Conservation (phyloP, 2,797 vertebrate genomes). For the Sciurus carolinensis region DNA sequence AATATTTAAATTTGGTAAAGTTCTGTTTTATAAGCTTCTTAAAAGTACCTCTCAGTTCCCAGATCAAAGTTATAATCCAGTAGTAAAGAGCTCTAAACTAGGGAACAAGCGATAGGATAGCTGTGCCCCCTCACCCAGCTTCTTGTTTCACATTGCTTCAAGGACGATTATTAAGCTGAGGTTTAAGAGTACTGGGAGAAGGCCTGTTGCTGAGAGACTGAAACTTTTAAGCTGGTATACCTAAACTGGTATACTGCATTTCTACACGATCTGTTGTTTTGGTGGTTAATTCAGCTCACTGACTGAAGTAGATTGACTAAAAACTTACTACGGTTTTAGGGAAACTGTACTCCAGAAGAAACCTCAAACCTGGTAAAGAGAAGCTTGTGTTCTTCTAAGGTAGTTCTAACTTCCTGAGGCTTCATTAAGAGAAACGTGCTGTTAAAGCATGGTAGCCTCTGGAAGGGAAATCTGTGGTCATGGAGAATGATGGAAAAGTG, state of each 20-base stretch:
- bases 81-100: slow-evolving; percentile 25
- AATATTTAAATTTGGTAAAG: slow-evolving; percentile 9
- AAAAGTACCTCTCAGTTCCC: not conserved
- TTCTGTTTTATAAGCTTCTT: slow-evolving; percentile 26
- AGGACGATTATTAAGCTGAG: not conserved
- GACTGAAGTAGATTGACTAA: not conserved
- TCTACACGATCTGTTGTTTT: slow-evolving; percentile 14
- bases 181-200: not conserved
- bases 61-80: not conserved
- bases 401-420: not conserved
- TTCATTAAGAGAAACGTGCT: not conserved
- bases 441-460: not conserved
- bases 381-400: not conserved
- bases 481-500: not conserved
- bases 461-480: not conserved
- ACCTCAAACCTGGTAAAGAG: not conserved
- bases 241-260: not conserved
- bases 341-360: slow-evolving; percentile 20
- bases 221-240: not conserved
- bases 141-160: not conserved
- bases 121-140: not conserved
- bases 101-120: not conserved
- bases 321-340: slow-evolving; percentile 31
- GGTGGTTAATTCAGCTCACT: slow-evolving; percentile 14
- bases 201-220: not conserved